Percentiles rank a stretch among this genome's conserved stretches.
phyloP scores from a whole-genome alignment of 2,888 invertebrate genomes.

The Lysandra coridon region DNA sequence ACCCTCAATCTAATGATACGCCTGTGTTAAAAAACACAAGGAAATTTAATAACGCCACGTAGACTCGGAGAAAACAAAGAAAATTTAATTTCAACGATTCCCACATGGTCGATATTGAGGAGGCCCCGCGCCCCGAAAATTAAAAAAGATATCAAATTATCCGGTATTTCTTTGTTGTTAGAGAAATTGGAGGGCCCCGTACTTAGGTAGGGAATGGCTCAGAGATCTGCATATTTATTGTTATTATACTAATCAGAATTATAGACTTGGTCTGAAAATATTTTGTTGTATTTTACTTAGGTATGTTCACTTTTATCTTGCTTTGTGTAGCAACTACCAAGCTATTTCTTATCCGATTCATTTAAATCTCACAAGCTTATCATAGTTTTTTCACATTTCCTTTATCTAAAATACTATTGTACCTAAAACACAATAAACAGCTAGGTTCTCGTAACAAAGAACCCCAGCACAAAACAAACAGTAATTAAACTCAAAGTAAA shows the following conservation, averaged over 20 bases:
- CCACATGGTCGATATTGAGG: constrained; percentile 77
- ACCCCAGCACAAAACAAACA: constrained; percentile 39
- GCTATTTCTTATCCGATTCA: too few relatives aligned
- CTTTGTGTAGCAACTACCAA: not conserved
- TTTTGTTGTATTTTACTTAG: not conserved
- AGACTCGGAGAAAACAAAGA: constrained; percentile 74
- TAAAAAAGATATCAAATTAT: constrained; percentile 48
- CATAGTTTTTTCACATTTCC: too few relatives aligned
- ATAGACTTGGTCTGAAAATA: not conserved
- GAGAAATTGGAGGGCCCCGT: constrained; percentile 28
- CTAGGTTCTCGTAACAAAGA: not conserved
- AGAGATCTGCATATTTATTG: constrained; percentile 62
- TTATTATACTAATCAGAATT: not conserved
- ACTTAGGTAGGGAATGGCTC: constrained; percentile 37
- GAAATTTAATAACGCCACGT: constrained; percentile 79
- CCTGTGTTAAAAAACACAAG: constrained; percentile 81
- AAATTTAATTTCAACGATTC: constrained; percentile 79
- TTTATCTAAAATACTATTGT: too few relatives aligned
- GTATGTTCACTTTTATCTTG: not conserved
- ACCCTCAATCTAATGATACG: constrained; percentile 81
- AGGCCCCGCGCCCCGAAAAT: constrained; percentile 59
- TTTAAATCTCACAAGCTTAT: too few relatives aligned
- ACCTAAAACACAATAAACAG: not conserved
- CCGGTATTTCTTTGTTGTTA: constrained; percentile 1
- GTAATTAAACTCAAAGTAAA: constrained; percentile 71